A percentile compares a stretch with the other conserved stretches of the same genome.
Evolutionary conservation across 2,888 invertebrate species (phyloP).

Genomic region (Cenopis cana): DNA sequence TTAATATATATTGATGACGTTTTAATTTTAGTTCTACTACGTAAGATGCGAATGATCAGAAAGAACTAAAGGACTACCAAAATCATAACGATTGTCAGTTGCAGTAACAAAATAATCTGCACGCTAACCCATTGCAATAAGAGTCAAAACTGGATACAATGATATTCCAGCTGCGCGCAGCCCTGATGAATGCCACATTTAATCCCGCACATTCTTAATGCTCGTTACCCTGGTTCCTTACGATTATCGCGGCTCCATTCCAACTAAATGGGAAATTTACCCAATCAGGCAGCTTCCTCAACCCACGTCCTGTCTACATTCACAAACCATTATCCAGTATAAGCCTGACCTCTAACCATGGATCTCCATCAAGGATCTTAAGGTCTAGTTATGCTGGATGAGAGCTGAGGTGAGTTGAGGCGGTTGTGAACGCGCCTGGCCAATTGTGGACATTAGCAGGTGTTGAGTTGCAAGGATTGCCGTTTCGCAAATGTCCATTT

Average conservation of each 20-base stretch:
- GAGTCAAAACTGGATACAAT: too few relatives aligned
- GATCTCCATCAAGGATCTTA: background rate
- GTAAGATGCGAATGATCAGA: too few relatives aligned
- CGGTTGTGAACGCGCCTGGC: constrained; percentile 22
- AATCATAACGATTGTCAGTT: too few relatives aligned
- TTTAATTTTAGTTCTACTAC: too few relatives aligned
- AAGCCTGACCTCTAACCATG: background rate
- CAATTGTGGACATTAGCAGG: constrained; percentile 40
- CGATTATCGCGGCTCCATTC: constrained; percentile 28
- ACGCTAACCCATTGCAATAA: background rate
- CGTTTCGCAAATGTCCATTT: constrained; percentile 11
- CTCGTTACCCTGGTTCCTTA: constrained; percentile 23
- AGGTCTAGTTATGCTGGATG: background rate
- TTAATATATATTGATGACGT: too few relatives aligned
- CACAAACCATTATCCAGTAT: background rate
- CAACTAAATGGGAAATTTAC: constrained; percentile 66
- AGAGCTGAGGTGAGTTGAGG: background rate
- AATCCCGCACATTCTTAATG: constrained; percentile 1
- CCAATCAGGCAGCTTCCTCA: constrained; percentile 75
- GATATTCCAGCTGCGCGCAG: background rate
- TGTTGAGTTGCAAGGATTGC: constrained; percentile 39
- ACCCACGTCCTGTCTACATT: constrained; percentile 59
- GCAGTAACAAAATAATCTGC: too few relatives aligned
- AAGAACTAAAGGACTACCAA: too few relatives aligned
- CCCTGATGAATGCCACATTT: background rate